These are phyloP conservation scores for Mythimna pallens DNA, from an alignment of 2,888 invertebrate genomes.

Conservation along the genomic window DNA sequence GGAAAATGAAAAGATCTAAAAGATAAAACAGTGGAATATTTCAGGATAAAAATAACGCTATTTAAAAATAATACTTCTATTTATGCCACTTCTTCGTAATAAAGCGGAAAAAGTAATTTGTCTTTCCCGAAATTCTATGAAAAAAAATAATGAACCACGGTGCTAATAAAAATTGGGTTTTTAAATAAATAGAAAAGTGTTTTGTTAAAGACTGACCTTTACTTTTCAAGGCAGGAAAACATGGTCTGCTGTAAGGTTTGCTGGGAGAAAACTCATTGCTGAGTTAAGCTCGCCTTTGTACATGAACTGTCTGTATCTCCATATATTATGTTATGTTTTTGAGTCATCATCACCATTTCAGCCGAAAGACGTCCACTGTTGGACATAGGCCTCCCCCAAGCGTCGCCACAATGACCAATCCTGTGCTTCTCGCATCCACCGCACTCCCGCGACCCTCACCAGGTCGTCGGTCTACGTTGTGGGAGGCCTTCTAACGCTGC, in stretches of 20 bases:
- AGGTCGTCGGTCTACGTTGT: too few species aligned
- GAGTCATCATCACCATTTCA: too few species aligned
- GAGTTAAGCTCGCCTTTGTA: too few species aligned
- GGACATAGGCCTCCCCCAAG: too few species aligned
- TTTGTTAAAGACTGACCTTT: background rate
- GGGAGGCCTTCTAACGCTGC: too few species aligned
- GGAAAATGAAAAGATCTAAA: background rate
- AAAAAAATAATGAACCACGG: slow-evolving; percentile 31
- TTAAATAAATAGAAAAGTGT: slow-evolving; percentile 7
- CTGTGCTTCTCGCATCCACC: too few species aligned
- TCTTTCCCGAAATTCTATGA: slow-evolving; percentile 13
- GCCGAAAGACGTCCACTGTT: too few species aligned
- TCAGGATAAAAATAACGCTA: background rate
- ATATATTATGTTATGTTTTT: too few species aligned
- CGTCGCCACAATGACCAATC: too few species aligned
- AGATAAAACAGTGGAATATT: background rate
- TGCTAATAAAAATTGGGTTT: slow-evolving; percentile 24
- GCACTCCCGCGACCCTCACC: too few species aligned
- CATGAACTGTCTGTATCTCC: too few species aligned
- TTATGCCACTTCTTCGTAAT: background rate
- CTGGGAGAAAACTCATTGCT: too few species aligned
- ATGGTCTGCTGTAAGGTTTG: background rate
- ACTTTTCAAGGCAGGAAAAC: background rate
- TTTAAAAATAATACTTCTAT: slow-evolving; percentile 1
- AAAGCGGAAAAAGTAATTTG: slow-evolving; percentile 20